These are phyloP conservation scores for Orthonyx spaldingii DNA, from an alignment of 2,113 vertebrate species.

Conservation along the genomic window DNA sequence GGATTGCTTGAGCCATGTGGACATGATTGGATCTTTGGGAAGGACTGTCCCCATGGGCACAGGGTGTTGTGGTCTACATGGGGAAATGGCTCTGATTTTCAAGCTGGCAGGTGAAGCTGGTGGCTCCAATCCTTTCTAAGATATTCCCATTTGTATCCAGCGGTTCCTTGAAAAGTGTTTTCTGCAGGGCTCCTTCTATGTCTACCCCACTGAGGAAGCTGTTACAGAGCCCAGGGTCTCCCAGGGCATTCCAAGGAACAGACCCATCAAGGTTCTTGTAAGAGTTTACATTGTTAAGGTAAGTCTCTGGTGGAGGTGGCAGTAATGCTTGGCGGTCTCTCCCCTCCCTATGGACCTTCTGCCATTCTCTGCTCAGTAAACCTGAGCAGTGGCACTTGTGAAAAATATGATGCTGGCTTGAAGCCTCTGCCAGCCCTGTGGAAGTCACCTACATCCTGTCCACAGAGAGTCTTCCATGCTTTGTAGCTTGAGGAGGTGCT, in stretches of 20 bases:
- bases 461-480: background rate
- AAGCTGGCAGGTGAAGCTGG: background rate
- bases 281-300: conserved; percentile 91
- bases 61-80: background rate
- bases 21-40: background rate
- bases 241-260: conserved; percentile 83
- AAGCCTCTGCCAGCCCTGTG: background rate
- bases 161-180: background rate
- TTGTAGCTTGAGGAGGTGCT: background rate
- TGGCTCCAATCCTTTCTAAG: background rate
- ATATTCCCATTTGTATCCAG: background rate
- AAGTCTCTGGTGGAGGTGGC: background rate
- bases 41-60: background rate
- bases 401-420: background rate
- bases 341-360: background rate
- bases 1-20: background rate
- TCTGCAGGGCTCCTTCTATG: conserved; percentile 85
- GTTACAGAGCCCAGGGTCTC: conserved; percentile 75
- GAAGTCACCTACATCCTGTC: background rate
- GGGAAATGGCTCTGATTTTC: background rate
- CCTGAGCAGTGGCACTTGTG: background rate
- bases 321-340: background rate
- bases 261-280: conserved; percentile 85
- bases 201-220: conserved; percentile 82
- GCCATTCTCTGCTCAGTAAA: background rate